Conservation (phyloP, 1,140 invertebrate species). For the Cherax quadricarinatus region DNA sequence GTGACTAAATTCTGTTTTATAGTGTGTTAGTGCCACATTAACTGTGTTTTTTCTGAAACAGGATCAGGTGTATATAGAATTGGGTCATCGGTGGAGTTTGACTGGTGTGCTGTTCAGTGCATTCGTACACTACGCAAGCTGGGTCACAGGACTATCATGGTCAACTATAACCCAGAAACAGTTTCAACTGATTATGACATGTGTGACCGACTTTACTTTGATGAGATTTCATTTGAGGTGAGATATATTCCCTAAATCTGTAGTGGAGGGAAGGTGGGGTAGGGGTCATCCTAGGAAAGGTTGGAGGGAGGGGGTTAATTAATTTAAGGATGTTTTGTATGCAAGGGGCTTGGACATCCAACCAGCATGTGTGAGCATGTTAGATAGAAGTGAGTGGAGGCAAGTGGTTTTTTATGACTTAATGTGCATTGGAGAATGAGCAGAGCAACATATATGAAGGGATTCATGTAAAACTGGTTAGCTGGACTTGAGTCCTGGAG, state of each 20-base stretch:
- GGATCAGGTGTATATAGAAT: constrained; percentile 99
- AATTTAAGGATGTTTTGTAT: not conserved
- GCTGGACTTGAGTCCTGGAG: too few relatives aligned
- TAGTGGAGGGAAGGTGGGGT: too few relatives aligned
- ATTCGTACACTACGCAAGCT: constrained; percentile 92
- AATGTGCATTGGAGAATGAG: too few relatives aligned
- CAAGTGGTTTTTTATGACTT: too few relatives aligned
- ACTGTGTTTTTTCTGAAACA: constrained; percentile 71
- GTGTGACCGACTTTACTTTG: constrained; percentile 98
- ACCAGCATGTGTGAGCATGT: too few relatives aligned
- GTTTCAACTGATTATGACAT: constrained; percentile 99
- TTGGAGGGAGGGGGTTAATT: not conserved
- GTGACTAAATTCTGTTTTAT: not conserved
- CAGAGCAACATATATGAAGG: too few relatives aligned
- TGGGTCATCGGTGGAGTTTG: constrained; percentile 99
- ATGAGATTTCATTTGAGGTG: constrained; percentile 99
- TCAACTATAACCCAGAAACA: constrained; percentile 99
- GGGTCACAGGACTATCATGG: constrained; percentile 95
- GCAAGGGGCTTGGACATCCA: too few relatives aligned
- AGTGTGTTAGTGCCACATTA: not conserved
- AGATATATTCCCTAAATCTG: constrained; percentile 4
- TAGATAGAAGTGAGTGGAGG: too few relatives aligned
- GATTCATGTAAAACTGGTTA: too few relatives aligned
- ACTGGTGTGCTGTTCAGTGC: constrained; percentile 99
- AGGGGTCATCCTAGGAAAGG: too few relatives aligned